These are phyloP conservation scores for Chironomus riparius DNA, from an alignment of 2,888 invertebrate genomes.

Conservation along the genomic window DNA sequence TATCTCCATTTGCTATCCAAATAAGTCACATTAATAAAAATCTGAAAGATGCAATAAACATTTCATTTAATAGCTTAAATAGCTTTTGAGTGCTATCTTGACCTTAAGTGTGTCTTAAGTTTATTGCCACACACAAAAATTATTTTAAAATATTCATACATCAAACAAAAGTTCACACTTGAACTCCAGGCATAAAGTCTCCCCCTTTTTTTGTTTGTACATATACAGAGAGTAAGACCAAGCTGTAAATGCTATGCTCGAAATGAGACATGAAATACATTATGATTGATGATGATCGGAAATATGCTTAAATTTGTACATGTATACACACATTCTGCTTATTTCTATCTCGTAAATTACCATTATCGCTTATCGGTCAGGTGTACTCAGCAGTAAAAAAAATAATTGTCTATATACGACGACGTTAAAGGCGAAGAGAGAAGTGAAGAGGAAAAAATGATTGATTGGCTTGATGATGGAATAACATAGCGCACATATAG, in stretches of 20 bases:
- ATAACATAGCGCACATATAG: neutral
- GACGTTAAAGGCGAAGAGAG: neutral
- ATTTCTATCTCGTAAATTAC: neutral
- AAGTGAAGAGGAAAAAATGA: constrained; percentile 1
- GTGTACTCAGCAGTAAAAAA: constrained; percentile 26
- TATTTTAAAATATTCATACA: too few species aligned
- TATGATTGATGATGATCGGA: constrained; percentile 22
- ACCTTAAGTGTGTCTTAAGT: too few species aligned
- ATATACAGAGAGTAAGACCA: too few species aligned
- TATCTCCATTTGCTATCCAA: too few species aligned
- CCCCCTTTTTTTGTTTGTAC: too few species aligned
- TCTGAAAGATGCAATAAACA: too few species aligned
- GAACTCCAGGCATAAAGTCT: too few species aligned
- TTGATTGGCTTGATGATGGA: constrained; percentile 17
- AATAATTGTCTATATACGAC: neutral
- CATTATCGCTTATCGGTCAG: constrained; percentile 27
- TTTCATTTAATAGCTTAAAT: too few species aligned
- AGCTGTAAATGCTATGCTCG: neutral
- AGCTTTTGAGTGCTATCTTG: too few species aligned
- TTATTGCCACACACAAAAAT: too few species aligned
- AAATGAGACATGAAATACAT: neutral
- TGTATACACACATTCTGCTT: neutral
- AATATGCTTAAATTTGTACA: constrained; percentile 1
- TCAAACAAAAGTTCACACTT: too few species aligned
- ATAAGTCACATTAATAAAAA: too few species aligned